A percentile compares a stretch with the other conserved stretches of the same genome.
Conservation (phyloP, 2,113 vertebrate genomes). For the Lepus timidus region DNA sequence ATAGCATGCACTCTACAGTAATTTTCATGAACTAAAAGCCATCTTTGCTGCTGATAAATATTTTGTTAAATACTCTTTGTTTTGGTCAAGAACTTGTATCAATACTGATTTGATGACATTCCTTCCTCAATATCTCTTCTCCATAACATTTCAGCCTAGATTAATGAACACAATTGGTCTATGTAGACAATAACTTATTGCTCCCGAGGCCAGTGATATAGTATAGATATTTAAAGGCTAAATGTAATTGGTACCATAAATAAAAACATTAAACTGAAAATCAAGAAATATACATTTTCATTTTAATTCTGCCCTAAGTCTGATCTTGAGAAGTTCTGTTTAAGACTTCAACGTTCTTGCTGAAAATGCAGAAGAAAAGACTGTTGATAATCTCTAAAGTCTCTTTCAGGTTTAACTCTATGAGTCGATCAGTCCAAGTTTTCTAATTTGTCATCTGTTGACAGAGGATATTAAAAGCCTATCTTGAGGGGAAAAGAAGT, state of each 20-base stretch:
- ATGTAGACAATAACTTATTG: slow-evolving; percentile 45
- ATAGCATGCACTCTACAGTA: not conserved
- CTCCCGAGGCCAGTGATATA: not conserved
- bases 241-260: not conserved
- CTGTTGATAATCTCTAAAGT: not conserved
- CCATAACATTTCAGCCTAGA: slow-evolving; percentile 38
- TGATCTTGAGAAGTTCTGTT: slow-evolving; percentile 23
- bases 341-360: not conserved
- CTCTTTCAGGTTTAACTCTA: slow-evolving; percentile 48
- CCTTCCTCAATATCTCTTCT: slow-evolving; percentile 18
- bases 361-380: slow-evolving; percentile 6
- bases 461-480: slow-evolving; percentile 62
- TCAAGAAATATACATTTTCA: slow-evolving; percentile 24
- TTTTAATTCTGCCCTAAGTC: not conserved
- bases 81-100: slow-evolving; percentile 1
- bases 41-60: slow-evolving; percentile 27
- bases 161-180: not conserved
- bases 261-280: slow-evolving; percentile 38
- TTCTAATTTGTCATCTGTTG: slow-evolving; percentile 61
- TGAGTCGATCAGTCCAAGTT: slow-evolving; percentile 42
- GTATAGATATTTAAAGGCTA: not conserved
- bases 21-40: slow-evolving; percentile 47
- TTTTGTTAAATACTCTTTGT: slow-evolving; percentile 47
- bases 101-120: slow-evolving; percentile 20
- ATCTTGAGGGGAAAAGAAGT: slow-evolving; percentile 52